Percentiles rank a stretch among this genome's conserved stretches.
Evolutionary conservation across 2,797 vertebrate genomes (phyloP).

Genomic region (Enteromius mattozi): DNA sequence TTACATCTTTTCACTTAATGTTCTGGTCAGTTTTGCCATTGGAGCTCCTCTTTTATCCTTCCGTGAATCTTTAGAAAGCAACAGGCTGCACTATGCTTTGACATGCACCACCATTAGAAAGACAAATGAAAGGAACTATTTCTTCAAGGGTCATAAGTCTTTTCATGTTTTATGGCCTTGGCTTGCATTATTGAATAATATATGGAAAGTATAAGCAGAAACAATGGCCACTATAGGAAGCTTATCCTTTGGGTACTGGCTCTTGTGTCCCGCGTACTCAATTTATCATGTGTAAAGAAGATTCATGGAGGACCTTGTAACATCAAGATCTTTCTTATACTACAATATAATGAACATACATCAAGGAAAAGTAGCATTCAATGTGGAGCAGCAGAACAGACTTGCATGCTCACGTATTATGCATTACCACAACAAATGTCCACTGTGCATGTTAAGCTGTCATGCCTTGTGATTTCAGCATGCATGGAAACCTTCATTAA

Average conservation of each 20-base stretch:
- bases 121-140: background rate
- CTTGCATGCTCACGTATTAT: conserved; percentile 1
- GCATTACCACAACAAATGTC: conserved; percentile 7
- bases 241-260: conserved; percentile 11
- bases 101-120: conserved; percentile 21
- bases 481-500: background rate
- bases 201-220: conserved; percentile 9
- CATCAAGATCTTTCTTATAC: conserved; percentile 17
- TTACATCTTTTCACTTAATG: conserved; percentile 56
- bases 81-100: conserved; percentile 21
- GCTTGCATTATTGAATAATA: conserved; percentile 6
- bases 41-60: conserved; percentile 14
- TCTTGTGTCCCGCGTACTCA: background rate
- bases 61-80: conserved; percentile 16
- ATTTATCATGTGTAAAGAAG: conserved; percentile 30
- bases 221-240: conserved; percentile 44
- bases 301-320: conserved; percentile 4
- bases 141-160: background rate
- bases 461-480: background rate
- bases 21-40: conserved; percentile 42
- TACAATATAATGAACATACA: conserved; percentile 26
- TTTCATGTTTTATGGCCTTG: conserved; percentile 25
- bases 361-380: background rate
- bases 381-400: background rate
- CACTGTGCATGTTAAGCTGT: background rate